Evolutionary conservation across 92 coral and sea anemone genomes (phyloP), one percentile per base, ranked within the genome.

Genomic region (Meandrina meandrites): DNA sequence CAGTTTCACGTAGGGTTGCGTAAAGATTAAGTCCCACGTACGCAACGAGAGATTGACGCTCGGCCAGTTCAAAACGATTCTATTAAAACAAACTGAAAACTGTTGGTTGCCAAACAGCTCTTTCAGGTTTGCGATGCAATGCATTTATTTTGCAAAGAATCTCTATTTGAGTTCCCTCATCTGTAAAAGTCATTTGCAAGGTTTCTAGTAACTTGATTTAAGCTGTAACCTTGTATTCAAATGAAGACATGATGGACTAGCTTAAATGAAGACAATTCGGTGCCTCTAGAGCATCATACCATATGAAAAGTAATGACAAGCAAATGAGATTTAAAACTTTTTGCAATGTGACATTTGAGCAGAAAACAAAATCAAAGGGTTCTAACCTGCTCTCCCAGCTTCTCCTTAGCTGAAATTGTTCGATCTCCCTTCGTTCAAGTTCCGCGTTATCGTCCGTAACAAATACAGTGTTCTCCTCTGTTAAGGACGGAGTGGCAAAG

Each of bases 311-410:
- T 0, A 4, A 48, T 48, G 8, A 48, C 11, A 48, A 48, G 53
- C 53, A 48, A 48, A 48, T 9, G 53, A 7, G 3, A 40, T 40
- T 2, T 2, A 40, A 40, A 40, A 6, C n/a, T 2, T 40, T 40
- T 6, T 2, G 6, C 45, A 40, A 48, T 12, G 12, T 9, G 14
- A 48, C 53, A 56, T 15, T 56, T 18, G 62, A 56, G 4, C 19
- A 56, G 13, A 24, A 4, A 18, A n/a, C 18, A 37, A 36, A 15
- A 53, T 1, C 16, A 27, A 7, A 16, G 60, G 5, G 14, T 21
- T 42, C 66, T 62, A 68, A 96, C 98, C 97, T 96, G 78, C 78
- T 79, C 62, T 96, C 98, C 98, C 98, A 96, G 62, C 90, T 90
- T 76, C 97, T 81, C 42, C 98, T 85, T 32, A 92, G 90, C 69